phyloP scores from a whole-genome alignment of 2,797 vertebrate species.

The Eleutherodactylus coqui region DNA sequence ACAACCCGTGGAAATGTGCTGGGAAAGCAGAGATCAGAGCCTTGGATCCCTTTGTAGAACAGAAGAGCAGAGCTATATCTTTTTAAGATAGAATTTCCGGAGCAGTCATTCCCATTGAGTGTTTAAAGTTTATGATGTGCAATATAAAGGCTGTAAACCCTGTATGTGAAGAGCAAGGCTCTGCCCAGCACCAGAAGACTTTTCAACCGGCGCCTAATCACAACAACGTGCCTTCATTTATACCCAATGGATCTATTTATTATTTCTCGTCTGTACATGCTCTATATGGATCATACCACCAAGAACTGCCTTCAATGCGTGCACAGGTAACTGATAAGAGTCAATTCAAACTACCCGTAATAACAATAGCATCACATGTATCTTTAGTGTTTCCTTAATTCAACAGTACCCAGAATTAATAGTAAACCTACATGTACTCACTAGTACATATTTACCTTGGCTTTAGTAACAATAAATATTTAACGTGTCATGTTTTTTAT shows the following conservation, averaged over 20 bases:
- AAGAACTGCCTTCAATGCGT: background rate
- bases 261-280: background rate
- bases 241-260: slow-evolving; percentile 65
- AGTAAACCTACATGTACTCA: background rate
- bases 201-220: slow-evolving; percentile 77
- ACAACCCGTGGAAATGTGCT: slow-evolving; percentile 24
- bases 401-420: background rate
- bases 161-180: slow-evolving; percentile 70
- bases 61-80: slow-evolving; percentile 76
- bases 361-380: background rate
- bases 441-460: slow-evolving; percentile 1
- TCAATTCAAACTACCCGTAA: background rate
- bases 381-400: background rate
- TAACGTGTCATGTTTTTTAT: background rate
- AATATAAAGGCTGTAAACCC: slow-evolving; percentile 81
- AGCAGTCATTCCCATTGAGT: slow-evolving; percentile 78
- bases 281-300: background rate
- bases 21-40: slow-evolving; percentile 65
- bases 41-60: slow-evolving; percentile 77
- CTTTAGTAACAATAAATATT: background rate
- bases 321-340: background rate
- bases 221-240: slow-evolving; percentile 61
- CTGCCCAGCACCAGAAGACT: slow-evolving; percentile 71
- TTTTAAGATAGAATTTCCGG: slow-evolving; percentile 82
- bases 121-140: slow-evolving; percentile 82